Conservation (phyloP, 2,888 invertebrate genomes). For the Eumacrocentrus americanus region DNA sequence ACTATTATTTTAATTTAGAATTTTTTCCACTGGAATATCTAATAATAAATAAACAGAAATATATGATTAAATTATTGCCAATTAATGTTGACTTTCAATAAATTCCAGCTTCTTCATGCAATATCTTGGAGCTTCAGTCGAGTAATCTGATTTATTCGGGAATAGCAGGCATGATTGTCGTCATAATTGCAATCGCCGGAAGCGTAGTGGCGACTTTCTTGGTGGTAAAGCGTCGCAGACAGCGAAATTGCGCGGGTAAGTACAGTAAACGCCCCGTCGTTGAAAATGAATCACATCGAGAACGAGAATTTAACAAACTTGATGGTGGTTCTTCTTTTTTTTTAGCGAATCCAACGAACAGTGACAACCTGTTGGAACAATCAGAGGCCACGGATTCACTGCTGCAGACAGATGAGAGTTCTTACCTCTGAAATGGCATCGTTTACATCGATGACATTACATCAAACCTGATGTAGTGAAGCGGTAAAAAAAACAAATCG, state of each 20-base stretch:
- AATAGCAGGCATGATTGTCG: slow-evolving; percentile 6
- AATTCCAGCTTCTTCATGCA: slow-evolving; percentile 22
- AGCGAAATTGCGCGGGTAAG: slow-evolving; percentile 8
- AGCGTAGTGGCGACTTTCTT: slow-evolving; percentile 6
- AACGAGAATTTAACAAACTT: slow-evolving; percentile 6
- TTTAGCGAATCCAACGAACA: slow-evolving; percentile 10
- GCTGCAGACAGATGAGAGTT: slow-evolving; percentile 22
- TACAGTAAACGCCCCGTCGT: slow-evolving; percentile 1
- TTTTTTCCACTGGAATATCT: no score
- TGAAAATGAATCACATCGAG: slow-evolving; percentile 12
- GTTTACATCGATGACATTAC: background rate
- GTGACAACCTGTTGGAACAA: slow-evolving; percentile 26
- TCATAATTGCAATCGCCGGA: slow-evolving; percentile 19
- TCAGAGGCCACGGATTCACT: slow-evolving; percentile 29
- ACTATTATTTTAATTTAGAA: no score
- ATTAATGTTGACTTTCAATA: slow-evolving; percentile 10
- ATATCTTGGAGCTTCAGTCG: slow-evolving; percentile 3
- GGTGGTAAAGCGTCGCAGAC: slow-evolving; percentile 20
- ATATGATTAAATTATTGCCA: background rate
- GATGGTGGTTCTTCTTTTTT: no score
- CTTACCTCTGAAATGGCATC: slow-evolving; percentile 16
- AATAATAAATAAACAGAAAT: no score
- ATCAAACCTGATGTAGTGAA: background rate
- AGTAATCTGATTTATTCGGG: slow-evolving; percentile 18
- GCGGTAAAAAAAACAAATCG: background rate